Evolutionary conservation across 2,888 invertebrate genomes (phyloP), one percentile per base, ranked within the genome.

Genomic region (Rhabditoides inermis): DNA sequence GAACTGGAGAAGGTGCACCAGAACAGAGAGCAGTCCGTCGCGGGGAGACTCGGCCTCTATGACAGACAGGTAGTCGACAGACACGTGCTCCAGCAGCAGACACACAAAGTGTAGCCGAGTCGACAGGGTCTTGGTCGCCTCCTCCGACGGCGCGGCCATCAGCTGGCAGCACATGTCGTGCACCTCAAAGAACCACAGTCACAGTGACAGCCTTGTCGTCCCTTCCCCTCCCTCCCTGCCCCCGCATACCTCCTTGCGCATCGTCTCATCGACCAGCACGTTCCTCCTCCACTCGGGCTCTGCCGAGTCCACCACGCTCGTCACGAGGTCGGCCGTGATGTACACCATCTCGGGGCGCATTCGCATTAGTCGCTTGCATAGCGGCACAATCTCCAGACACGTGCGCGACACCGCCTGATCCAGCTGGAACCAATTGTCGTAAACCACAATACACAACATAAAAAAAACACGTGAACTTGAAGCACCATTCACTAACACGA

Each of bases 261-360:
- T 27, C 1, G 23, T 37, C 12, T 35, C 37, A 25, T 22, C 30
- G 15, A 50, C n/a, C 5, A 50, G 36, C n/a, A 23, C 28, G n/a
- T 45, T 44, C 28, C 25, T 58, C 28, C 58, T 57, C 63, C 64
- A 68, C 20, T 57, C 51, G 2, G 51, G 56, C 3, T 79, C 79
- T 57, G 84, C 82, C 55, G 84, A 82, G 51, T 85, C 83, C 47
- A 85, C 84, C 3, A 87, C 84, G 0, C 85, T 84, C 0, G 85
- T 84, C 4, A 88, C 77, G 1, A 88, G 79, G 71, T 88, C 88
- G 68, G 87, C 86, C 15, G 86, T 85, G 67, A 85, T 82, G 69
- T 85, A 86, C 1, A 88, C 87, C 0, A 86, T 84, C 61, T 86
- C 86, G 12, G 55, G 48, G 5, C 53, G 48, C 6, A 58, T 42